phyloP scores from a whole-genome alignment of 2,888 invertebrate species.

The Chrysotoxum bicinctum region DNA sequence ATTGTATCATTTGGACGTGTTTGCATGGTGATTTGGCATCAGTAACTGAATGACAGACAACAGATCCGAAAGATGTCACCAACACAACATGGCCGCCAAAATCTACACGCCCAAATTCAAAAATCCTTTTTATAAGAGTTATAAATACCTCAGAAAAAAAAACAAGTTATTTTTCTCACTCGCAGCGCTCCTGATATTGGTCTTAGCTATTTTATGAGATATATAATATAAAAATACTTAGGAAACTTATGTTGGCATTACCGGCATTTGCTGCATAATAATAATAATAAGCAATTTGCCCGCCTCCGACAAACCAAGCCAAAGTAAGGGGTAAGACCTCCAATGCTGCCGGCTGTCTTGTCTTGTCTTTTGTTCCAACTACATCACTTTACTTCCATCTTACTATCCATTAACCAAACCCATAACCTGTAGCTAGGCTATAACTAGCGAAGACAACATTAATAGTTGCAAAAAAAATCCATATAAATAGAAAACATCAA shows the following conservation, averaged over 20 bases:
- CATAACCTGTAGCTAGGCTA: conserved; percentile 55
- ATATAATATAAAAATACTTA: background rate
- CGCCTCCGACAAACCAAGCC: conserved; percentile 32
- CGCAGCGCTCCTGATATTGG: background rate
- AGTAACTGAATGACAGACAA: too few species aligned
- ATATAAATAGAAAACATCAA: conserved; percentile 16
- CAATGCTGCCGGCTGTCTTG: conserved; percentile 58
- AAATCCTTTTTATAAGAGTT: too few species aligned
- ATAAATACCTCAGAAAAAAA: background rate
- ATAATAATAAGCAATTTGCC: conserved; percentile 72
- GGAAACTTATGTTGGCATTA: conserved; percentile 48
- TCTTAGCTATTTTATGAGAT: conserved; percentile 2
- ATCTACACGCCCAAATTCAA: too few species aligned
- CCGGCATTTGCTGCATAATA: conserved; percentile 65
- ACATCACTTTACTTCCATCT: conserved; percentile 57
- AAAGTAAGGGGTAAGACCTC: conserved; percentile 19
- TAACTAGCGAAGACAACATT: conserved; percentile 30
- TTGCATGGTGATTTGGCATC: too few species aligned
- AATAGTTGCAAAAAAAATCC: background rate
- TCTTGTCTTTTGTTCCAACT: conserved; percentile 60
- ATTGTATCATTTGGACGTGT: too few species aligned
- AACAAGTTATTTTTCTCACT: background rate
- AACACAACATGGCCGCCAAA: too few species aligned
- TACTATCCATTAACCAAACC: conserved; percentile 63
- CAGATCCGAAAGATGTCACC: too few species aligned